Base-by-base conservation (phyloP, 2,113 vertebrate genomes). In the Oncorhynchus kisutch region DNA sequence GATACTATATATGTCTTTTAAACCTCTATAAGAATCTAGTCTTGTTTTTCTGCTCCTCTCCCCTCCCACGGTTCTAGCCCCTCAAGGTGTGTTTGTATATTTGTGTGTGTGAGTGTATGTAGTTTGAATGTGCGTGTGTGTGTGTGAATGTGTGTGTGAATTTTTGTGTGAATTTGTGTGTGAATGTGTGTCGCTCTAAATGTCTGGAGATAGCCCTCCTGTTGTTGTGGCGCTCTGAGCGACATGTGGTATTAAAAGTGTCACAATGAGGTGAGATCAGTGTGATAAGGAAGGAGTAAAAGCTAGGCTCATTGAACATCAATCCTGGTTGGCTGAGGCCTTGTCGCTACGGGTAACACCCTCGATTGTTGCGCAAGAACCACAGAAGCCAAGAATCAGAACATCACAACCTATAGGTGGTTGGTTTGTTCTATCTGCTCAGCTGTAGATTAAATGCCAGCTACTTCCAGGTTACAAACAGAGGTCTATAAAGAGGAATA, bases 241-340 rank as follows among this genome's bases (percentile, higher is more conserved):
- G 91, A 87, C 81, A 16, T 51, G 73, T 9, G 0, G 76, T 88
- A 87, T 90, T 87, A 88, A 89, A 91, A 81, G 80, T 86, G 88
- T 89, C 88, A 87, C 59, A 77, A 72, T 67, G 71, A 69, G 87
- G 77, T 81, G 88, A 85, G 82, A 79, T 5, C 48, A 3, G 79
- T 81, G 78, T 86, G 89, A 90, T 90, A 90, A 88, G 85, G 82
- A 87, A 71, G 78, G 79, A 75, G 76, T 76, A 79, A 86, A 79
- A 88, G 86, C 85, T 83, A 81, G 88, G 81, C 86, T 90, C 86
- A 89, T 91, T 90, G 90, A 90, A 89, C 82, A 87, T 88, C 84
- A 84, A 77, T 85, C 85, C 74, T 72, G 70, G 71, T 80, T 80
- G 77, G 76, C 79, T 85, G 69, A 79, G 73, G 83, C 4, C 68